Percentiles rank a stretch among this genome's conserved stretches.
Conservation (phyloP, 2,888 invertebrate species). For the Torymus texanus region DNA sequence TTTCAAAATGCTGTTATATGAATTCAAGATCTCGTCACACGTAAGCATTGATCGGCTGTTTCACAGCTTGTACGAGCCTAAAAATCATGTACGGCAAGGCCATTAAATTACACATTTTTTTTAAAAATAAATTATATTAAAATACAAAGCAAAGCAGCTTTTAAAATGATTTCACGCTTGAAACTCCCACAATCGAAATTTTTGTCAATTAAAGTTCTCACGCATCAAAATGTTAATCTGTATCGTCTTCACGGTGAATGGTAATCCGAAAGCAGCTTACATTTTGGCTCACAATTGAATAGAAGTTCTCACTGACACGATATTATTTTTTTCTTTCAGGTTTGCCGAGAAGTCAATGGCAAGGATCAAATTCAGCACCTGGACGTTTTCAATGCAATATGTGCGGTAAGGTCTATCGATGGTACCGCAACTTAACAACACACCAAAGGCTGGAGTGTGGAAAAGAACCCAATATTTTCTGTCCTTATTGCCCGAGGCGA, state of each 20-base stretch:
- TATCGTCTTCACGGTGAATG: slow-evolving; percentile 1
- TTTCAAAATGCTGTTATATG: background rate
- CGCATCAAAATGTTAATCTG: background rate
- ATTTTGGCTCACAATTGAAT: too few species aligned
- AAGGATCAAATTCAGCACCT: background rate
- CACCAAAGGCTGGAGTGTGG: slow-evolving; percentile 80
- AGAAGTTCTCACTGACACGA: background rate
- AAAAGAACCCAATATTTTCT: slow-evolving; percentile 77
- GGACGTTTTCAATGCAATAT: slow-evolving; percentile 75
- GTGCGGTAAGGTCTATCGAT: slow-evolving; percentile 78
- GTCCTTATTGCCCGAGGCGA: slow-evolving; percentile 75
- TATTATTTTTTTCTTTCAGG: slow-evolving; percentile 34
- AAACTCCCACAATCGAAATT: background rate
- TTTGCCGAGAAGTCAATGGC: background rate
- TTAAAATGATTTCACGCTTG: background rate
- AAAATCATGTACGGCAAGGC: background rate
- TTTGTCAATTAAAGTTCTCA: background rate
- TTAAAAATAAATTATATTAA: slow-evolving; percentile 25
- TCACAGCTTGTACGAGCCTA: background rate
- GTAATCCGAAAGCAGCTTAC: background rate
- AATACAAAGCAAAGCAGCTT: background rate
- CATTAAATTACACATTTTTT: slow-evolving; percentile 18
- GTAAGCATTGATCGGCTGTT: slow-evolving; percentile 2
- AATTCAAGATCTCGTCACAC: slow-evolving; percentile 22
- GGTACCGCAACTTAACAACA: slow-evolving; percentile 78